Evolutionary conservation across 1,140 invertebrate species (phyloP).

Genomic region (Drosophila tristis): DNA sequence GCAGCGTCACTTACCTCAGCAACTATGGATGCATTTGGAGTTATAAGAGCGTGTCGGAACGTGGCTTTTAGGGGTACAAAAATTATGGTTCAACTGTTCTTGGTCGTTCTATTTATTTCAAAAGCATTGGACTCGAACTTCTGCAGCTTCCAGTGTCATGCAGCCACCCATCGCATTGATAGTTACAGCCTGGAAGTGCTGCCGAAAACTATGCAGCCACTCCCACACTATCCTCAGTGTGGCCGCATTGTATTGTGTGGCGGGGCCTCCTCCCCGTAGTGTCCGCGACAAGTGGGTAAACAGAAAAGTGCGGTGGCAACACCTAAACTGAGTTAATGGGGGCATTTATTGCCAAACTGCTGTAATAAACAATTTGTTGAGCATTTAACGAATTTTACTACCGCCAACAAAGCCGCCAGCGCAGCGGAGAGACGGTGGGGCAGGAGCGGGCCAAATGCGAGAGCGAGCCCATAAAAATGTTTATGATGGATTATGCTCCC

Average conservation of each 20-base stretch:
- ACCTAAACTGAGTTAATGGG: slow-evolving; percentile 78
- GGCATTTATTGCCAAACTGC: slow-evolving; percentile 81
- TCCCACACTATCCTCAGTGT: slow-evolving; percentile 18
- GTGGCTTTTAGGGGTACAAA: too few species aligned
- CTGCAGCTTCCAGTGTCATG: too few species aligned
- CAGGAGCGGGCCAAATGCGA: slow-evolving; percentile 63
- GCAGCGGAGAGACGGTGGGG: neutral
- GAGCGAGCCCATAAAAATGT: slow-evolving; percentile 76
- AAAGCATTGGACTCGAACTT: too few species aligned
- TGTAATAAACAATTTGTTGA: slow-evolving; percentile 81
- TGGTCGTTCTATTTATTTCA: too few species aligned
- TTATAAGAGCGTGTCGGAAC: too few species aligned
- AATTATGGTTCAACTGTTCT: too few species aligned
- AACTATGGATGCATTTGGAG: too few species aligned
- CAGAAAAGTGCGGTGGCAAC: slow-evolving; percentile 69
- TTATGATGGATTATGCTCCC: slow-evolving; percentile 81
- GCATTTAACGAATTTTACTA: slow-evolving; percentile 82
- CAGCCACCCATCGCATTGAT: neutral
- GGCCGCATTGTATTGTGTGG: slow-evolving; percentile 17
- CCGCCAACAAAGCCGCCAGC: slow-evolving; percentile 55
- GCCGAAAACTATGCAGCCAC: slow-evolving; percentile 17
- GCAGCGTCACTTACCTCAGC: too few species aligned
- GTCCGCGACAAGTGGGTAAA: slow-evolving; percentile 20
- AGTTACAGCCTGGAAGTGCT: slow-evolving; percentile 9
- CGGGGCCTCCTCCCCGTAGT: slow-evolving; percentile 3